Evolutionary conservation across 2,113 vertebrate species (phyloP), one percentile per base, ranked within the genome.

Genomic region (Oplegnathus fasciatus): DNA sequence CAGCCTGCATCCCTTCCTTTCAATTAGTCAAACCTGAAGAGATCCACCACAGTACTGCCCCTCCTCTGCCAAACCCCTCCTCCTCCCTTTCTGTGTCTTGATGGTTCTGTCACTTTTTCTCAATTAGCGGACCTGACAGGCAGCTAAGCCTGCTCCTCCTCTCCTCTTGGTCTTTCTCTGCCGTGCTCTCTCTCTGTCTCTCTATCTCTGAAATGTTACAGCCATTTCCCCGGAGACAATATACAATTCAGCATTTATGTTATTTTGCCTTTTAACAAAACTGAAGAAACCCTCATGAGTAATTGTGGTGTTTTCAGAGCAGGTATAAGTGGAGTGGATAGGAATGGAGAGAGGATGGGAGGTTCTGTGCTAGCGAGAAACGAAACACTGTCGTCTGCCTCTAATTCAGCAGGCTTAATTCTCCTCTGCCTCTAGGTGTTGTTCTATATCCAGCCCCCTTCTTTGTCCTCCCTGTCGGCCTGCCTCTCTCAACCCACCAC

Each of bases 21-120:
- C 93, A 95, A 95, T 95, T 95, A 95, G 93, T 94, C 90, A 94
- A 92, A 94, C 90, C 89, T 92, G 91, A 90, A 76, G 90, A 93
- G 89, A 93, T 93, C 83, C 89, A 85, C 86, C 88, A 83, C 85
- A 64, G 87, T 32, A 71, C 84, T 90, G 91, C 89, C 88, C 93
- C 93, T 91, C 91, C 93, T 90, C 88, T 34, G 44, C 82, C 84
- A 88, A 89, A 85, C 50, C 75, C 82, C 75, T 79, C 88, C 89
- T 86, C 89, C 89, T 91, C 92, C 82, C 89, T 86, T 75, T 89
- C 80, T 50, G 78, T 87, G 88, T 91, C 91, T 92, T 82, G 84
- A 92, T 93, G 88, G 75, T 86, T 94, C 89, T 93, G 90, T 94
- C 93, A 92, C 89, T 89, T 94, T 93, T 94, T 94, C 92, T 95